A percentile compares a stretch with the other conserved stretches of the same genome.
Conservation (phyloP, 2,888 invertebrate species). For the Sepiola atlantica region DNA sequence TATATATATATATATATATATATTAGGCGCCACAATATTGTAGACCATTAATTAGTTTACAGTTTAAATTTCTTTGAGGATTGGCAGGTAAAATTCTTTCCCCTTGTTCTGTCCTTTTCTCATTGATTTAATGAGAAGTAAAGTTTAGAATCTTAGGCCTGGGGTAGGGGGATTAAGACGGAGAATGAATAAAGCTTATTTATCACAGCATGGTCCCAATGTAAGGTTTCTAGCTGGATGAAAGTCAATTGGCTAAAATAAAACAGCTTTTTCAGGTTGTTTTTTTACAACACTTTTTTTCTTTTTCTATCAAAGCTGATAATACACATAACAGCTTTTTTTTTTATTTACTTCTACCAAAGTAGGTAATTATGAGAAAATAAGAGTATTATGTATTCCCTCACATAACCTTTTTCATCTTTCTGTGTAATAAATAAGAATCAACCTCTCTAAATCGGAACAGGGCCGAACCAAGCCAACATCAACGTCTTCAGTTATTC, state of each 20-base stretch:
- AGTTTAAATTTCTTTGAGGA: background rate
- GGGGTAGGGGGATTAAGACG: background rate
- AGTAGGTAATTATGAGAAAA: background rate
- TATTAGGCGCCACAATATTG: background rate
- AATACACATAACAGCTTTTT: background rate
- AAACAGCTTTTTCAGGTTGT: background rate
- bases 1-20: background rate
- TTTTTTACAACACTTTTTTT: background rate
- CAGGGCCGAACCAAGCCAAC: too few relatives aligned
- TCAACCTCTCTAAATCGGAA: too few relatives aligned
- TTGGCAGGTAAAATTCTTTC: background rate
- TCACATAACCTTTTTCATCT: too few relatives aligned
- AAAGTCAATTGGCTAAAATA: background rate
- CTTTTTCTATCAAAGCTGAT: background rate
- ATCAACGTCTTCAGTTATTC: too few relatives aligned
- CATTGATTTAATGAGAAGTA: background rate
- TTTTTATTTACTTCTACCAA: background rate
- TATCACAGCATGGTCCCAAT: background rate
- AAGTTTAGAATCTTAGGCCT: background rate
- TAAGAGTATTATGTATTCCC: too few relatives aligned
- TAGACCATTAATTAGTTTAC: background rate
- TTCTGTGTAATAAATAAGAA: too few relatives aligned
- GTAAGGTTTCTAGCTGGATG: background rate
- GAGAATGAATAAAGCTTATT: background rate
- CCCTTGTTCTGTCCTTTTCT: background rate